Evolutionary conservation across 2,888 invertebrate genomes (phyloP).

Genomic region (Drosophila cognata): DNA sequence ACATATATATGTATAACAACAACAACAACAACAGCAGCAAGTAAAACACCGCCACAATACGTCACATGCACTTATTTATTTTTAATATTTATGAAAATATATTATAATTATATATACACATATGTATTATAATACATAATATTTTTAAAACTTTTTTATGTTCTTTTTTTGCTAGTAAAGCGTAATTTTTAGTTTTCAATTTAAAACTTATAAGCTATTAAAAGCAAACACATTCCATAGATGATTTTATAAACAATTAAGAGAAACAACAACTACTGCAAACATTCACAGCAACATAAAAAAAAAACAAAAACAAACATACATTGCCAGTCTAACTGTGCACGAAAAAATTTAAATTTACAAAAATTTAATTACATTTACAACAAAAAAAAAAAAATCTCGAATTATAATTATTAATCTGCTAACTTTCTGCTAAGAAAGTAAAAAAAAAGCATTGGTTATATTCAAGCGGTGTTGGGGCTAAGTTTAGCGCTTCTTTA

Average conservation of each 20-base stretch:
- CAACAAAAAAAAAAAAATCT: conserved; percentile 55
- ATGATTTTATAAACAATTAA: conserved; percentile 69
- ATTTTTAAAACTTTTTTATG: conserved; percentile 45
- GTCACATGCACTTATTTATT: conserved; percentile 80
- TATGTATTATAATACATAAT: conserved; percentile 34
- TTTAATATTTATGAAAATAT: conserved; percentile 60
- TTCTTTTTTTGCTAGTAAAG: conserved; percentile 52
- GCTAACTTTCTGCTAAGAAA: conserved; percentile 46
- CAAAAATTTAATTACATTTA: conserved; percentile 22
- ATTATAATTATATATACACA: conserved; percentile 48
- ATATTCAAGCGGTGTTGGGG: conserved; percentile 73
- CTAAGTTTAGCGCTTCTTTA: conserved; percentile 74
- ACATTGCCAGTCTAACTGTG: conserved; percentile 68
- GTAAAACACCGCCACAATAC: conserved; percentile 72
- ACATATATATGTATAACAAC: conserved; percentile 2
- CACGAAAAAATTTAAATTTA: conserved; percentile 35
- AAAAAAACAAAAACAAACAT: conserved; percentile 32
- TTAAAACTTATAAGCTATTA: conserved; percentile 35
- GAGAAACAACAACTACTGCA: conserved; percentile 53
- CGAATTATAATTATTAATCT: conserved; percentile 65
- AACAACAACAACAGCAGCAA: conserved; percentile 31
- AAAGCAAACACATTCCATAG: conserved; percentile 60
- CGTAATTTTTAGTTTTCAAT: conserved; percentile 56
- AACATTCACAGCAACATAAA: conserved; percentile 67
- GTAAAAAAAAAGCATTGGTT: conserved; percentile 59